Evolutionary conservation across 2,888 invertebrate species (phyloP).

Genomic region (Agrenia bidenticulata): DNA sequence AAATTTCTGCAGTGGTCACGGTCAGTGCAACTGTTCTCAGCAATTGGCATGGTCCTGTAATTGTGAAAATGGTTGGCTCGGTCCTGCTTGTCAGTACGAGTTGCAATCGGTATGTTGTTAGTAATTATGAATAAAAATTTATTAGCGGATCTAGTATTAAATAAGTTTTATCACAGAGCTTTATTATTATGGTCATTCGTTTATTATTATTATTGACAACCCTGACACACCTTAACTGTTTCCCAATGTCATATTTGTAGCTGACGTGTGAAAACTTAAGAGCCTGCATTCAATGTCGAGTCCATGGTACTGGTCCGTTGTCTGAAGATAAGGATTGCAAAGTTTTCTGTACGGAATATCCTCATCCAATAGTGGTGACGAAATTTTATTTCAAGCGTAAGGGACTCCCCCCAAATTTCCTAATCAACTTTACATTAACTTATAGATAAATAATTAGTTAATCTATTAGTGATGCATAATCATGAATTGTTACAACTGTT

Average conservation of each 20-base stretch:
- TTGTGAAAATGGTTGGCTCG: conserved; percentile 24
- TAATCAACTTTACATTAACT: too few species aligned
- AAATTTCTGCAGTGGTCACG: conserved; percentile 19
- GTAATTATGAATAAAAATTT: too few species aligned
- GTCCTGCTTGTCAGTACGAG: conserved; percentile 29
- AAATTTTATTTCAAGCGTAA: background rate
- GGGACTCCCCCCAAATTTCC: too few species aligned
- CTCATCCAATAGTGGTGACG: conserved; percentile 25
- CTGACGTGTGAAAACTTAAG: conserved; percentile 32
- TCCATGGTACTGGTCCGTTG: conserved; percentile 28
- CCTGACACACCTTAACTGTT: too few species aligned
- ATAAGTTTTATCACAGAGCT: too few species aligned
- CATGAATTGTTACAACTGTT: too few species aligned
- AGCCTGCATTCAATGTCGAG: conserved; percentile 26
- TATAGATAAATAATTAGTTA: too few species aligned
- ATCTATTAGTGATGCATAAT: too few species aligned
- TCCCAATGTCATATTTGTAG: conserved; percentile 20
- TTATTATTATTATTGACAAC: too few species aligned
- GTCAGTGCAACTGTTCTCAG: conserved; percentile 26
- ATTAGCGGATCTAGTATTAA: too few species aligned
- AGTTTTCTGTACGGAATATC: conserved; percentile 25
- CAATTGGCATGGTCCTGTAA: conserved; percentile 19
- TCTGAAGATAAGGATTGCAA: conserved; percentile 29
- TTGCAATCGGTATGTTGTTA: conserved; percentile 23
- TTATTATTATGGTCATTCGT: too few species aligned